These are phyloP conservation scores for Argopecten irradians DNA, from an alignment of 1,140 invertebrate genomes.

Conservation along the genomic window DNA sequence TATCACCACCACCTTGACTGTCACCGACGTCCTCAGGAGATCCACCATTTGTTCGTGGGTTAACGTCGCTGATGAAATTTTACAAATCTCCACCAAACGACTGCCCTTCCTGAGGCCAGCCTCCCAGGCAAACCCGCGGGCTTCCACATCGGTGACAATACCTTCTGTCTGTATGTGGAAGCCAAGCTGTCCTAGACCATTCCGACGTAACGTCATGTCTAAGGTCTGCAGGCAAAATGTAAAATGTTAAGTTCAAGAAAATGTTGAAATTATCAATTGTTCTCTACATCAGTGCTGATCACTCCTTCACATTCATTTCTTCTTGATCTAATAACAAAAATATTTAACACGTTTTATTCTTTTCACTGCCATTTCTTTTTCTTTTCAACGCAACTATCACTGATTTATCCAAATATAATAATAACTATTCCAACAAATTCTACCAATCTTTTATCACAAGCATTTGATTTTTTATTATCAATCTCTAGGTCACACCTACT, in stretches of 20 bases:
- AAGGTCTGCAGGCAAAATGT: conserved; percentile 76
- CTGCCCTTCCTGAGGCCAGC: conserved; percentile 93
- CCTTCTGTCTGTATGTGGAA: conserved; percentile 98
- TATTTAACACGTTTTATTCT: no score
- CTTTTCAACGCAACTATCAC: no score
- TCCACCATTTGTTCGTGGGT: conserved; percentile 96
- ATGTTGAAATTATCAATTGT: no score
- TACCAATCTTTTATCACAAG: neutral
- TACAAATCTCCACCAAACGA: conserved; percentile 88
- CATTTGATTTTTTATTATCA: neutral
- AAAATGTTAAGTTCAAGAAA: no score
- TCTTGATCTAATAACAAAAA: no score
- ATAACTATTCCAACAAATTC: neutral
- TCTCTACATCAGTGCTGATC: no score
- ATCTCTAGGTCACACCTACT: neutral
- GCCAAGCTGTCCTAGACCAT: conserved; percentile 90
- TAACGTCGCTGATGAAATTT: conserved; percentile 91
- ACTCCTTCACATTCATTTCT: no score
- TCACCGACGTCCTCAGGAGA: conserved; percentile 91
- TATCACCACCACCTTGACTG: conserved; percentile 90
- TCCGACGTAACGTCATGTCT: conserved; percentile 87
- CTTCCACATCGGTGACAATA: conserved; percentile 95
- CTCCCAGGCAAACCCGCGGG: conserved; percentile 89
- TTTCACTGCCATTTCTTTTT: no score
- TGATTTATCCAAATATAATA: no score